Percentiles rank a stretch among this genome's conserved stretches.
phyloP scores from a whole-genome alignment of 1,140 invertebrate species.

The Drosophila seguyi region DNA sequence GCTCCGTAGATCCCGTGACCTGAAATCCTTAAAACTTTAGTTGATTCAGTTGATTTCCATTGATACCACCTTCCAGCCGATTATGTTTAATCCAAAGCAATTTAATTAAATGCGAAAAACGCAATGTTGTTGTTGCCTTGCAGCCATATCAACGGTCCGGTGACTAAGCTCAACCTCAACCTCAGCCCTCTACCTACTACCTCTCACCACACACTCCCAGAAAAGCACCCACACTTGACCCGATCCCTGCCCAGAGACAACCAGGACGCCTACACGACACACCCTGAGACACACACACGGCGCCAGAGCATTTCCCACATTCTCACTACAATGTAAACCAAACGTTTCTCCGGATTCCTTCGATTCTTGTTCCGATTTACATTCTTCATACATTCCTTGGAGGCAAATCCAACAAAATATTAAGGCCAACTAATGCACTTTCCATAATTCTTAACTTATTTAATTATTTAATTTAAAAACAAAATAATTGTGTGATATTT shows the following conservation, averaged over 20 bases:
- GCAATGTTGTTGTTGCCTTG: constrained; percentile 73
- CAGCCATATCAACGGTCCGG: constrained; percentile 85
- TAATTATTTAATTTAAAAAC: constrained; percentile 50
- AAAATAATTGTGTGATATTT: constrained; percentile 70
- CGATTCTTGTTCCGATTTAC: constrained; percentile 66
- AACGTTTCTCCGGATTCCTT: constrained; percentile 51
- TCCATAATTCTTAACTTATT: constrained; percentile 46
- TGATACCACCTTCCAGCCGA: constrained; percentile 47
- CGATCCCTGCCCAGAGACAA: constrained; percentile 40
- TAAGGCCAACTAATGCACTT: constrained; percentile 49
- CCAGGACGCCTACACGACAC: constrained; percentile 20
- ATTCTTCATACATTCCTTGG: constrained; percentile 52
- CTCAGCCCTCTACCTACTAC: constrained; percentile 50
- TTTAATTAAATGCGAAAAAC: constrained; percentile 31
- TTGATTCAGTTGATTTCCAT: constrained; percentile 59
- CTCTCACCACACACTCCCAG: constrained; percentile 8
- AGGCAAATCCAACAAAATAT: constrained; percentile 45
- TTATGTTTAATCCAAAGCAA: constrained; percentile 3
- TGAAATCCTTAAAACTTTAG: constrained; percentile 4
- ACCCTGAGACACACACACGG: constrained; percentile 27
- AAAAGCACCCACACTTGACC: constrained; percentile 7
- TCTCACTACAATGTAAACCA: constrained; percentile 66
- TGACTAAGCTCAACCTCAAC: constrained; percentile 81
- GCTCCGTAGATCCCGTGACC: constrained; percentile 8
- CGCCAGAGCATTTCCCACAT: constrained; percentile 30